phyloP scores from a whole-genome alignment of 2,113 vertebrate species.

The Phalacrocorax pelagicus region DNA sequence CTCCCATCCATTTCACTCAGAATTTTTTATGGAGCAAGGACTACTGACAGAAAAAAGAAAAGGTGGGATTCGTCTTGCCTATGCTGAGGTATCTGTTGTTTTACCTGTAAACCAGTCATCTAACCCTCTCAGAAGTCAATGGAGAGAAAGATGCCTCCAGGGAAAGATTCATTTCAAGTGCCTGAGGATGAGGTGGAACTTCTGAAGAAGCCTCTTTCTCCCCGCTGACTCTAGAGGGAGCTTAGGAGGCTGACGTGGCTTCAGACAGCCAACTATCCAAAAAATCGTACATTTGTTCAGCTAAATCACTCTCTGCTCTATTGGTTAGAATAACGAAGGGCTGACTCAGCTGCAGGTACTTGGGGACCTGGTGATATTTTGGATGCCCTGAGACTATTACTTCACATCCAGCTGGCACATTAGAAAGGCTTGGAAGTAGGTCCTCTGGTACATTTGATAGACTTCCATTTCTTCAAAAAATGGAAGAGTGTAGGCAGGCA shows the following conservation, averaged over 20 bases:
- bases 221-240: neutral
- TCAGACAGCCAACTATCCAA: neutral
- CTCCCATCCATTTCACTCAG: neutral
- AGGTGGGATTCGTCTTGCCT: neutral
- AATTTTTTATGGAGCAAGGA: neutral
- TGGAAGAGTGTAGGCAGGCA: neutral
- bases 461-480: neutral
- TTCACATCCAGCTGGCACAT: neutral
- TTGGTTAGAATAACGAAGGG: neutral
- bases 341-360: fast-evolving
- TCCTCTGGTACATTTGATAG: neutral
- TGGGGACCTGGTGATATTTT: neutral
- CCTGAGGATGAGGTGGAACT: neutral
- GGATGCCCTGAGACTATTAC: neutral
- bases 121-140: neutral
- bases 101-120: neutral
- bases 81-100: fast-evolving
- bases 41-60: neutral
- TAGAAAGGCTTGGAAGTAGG: neutral
- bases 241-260: neutral
- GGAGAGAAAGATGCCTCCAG: neutral
- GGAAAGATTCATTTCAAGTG: neutral
- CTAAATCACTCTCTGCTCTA: neutral
- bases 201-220: neutral
- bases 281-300: neutral